phyloP scores from a whole-genome alignment of 2,888 invertebrate species.

The Sphaerophoria rueppellii region DNA sequence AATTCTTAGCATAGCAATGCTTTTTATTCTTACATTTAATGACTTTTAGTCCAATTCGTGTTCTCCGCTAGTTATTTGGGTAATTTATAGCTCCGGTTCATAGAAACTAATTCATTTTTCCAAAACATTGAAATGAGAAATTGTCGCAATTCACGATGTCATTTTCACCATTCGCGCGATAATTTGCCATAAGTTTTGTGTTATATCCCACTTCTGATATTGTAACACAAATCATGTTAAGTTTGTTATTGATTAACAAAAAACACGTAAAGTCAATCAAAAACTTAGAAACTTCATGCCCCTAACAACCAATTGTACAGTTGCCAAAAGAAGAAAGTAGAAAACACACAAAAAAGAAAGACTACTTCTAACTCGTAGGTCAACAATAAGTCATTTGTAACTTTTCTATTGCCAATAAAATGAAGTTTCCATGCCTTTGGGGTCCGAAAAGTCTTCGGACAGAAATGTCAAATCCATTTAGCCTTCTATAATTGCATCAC shows the following conservation, averaged over 20 bases:
- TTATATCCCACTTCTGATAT: conserved; percentile 7
- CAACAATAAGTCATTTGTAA: conserved; percentile 33
- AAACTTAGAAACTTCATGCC: not conserved
- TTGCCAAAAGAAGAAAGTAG: not conserved
- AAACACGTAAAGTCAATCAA: not conserved
- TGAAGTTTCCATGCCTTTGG: not conserved
- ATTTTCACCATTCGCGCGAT: conserved; percentile 2
- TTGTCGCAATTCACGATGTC: conserved; percentile 6
- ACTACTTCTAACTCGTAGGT: not conserved
- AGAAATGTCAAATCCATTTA: not conserved
- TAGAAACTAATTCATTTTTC: conserved; percentile 17
- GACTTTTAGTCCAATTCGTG: conserved; percentile 39
- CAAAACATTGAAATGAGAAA: conserved; percentile 14
- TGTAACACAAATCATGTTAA: not conserved
- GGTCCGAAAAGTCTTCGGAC: not conserved
- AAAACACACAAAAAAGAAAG: not conserved
- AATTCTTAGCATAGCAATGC: conserved; percentile 36
- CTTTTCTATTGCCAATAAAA: conserved; percentile 53
- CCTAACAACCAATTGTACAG: not conserved
- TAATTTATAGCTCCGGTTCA: conserved; percentile 37
- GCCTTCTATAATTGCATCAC: conserved; percentile 4
- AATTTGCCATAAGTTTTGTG: conserved; percentile 1
- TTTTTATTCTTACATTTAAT: conserved; percentile 21
- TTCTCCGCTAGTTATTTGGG: conserved; percentile 42
- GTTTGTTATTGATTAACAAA: not conserved